phyloP scores from a whole-genome alignment of 1,140 invertebrate species.

The Mya arenaria region DNA sequence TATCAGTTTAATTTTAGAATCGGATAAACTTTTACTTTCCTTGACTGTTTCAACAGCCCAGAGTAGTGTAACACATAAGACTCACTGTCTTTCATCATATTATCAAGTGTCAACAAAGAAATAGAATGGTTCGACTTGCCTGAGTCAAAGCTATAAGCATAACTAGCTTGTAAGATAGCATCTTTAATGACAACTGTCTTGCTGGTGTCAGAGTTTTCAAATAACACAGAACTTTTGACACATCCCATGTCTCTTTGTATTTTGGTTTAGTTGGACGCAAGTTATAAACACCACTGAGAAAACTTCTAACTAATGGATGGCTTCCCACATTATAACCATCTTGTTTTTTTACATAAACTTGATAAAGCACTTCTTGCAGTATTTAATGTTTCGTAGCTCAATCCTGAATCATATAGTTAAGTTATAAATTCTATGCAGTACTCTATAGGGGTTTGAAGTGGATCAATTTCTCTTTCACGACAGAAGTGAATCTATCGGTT shows the following conservation, averaged over 20 bases:
- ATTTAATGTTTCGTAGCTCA: conserved; percentile 46
- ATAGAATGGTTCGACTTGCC: conserved; percentile 26
- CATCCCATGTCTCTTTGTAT: conserved; percentile 54
- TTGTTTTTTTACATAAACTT: background rate
- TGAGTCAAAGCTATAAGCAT: conserved; percentile 23
- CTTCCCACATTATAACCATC: conserved; percentile 19
- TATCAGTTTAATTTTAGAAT: background rate
- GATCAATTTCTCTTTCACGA: conserved; percentile 45
- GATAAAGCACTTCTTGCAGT: conserved; percentile 48
- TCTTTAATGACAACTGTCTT: conserved; percentile 17
- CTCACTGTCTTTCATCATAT: background rate
- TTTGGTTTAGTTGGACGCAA: conserved; percentile 24
- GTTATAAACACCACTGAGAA: conserved; percentile 54
- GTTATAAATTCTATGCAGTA: conserved; percentile 41
- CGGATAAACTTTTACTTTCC: background rate
- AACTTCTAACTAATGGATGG: conserved; percentile 39
- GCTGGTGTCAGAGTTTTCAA: conserved; percentile 1
- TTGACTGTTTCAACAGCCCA: conserved; percentile 30
- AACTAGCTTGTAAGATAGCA: conserved; percentile 16
- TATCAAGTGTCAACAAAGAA: background rate
- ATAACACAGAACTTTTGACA: conserved; percentile 26
- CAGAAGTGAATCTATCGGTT: conserved; percentile 50
- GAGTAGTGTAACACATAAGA: conserved; percentile 1
- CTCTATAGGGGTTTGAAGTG: conserved; percentile 22
- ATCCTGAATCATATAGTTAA: conserved; percentile 1